These are phyloP conservation scores for Lepas anatifera DNA, from an alignment of 2,888 invertebrate genomes.

Conservation along the genomic window DNA sequence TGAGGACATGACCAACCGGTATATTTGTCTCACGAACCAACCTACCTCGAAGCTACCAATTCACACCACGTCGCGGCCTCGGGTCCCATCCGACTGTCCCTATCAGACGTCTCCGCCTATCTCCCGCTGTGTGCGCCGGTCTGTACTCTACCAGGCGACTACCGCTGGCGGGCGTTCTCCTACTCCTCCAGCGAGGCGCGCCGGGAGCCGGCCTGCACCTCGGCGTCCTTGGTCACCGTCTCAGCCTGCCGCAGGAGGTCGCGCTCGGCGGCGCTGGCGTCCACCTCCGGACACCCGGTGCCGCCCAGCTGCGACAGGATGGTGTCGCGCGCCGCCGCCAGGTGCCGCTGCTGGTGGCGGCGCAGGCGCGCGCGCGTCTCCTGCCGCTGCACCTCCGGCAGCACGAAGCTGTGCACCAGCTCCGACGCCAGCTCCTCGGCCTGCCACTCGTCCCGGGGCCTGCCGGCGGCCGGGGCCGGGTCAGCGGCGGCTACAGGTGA, in stretches of 20 bases:
- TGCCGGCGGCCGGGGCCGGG: no score
- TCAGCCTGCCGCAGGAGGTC: neutral
- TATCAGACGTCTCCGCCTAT: no score
- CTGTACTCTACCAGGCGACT: no score
- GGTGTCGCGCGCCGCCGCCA: slow-evolving; percentile 9
- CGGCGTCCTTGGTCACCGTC: neutral
- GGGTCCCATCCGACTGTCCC: no score
- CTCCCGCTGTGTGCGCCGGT: no score
- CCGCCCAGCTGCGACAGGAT: neutral
- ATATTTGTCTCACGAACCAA: no score
- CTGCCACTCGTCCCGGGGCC: slow-evolving; percentile 28
- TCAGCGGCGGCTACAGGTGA: no score
- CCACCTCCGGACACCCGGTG: slow-evolving; percentile 2
- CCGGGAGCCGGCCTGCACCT: neutral
- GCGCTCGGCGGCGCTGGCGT: neutral
- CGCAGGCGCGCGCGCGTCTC: neutral
- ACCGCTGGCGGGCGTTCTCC: no score
- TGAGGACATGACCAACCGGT: no score
- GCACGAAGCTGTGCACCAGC: slow-evolving; percentile 37
- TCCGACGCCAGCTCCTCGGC: slow-evolving; percentile 38
- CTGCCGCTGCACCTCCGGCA: slow-evolving; percentile 31
- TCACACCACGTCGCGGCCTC: no score
- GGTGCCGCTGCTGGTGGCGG: neutral
- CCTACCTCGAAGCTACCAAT: no score
- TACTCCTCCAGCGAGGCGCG: no score